These are phyloP conservation scores for Chesias legatella DNA, from an alignment of 2,888 invertebrate species.

Conservation along the genomic window DNA sequence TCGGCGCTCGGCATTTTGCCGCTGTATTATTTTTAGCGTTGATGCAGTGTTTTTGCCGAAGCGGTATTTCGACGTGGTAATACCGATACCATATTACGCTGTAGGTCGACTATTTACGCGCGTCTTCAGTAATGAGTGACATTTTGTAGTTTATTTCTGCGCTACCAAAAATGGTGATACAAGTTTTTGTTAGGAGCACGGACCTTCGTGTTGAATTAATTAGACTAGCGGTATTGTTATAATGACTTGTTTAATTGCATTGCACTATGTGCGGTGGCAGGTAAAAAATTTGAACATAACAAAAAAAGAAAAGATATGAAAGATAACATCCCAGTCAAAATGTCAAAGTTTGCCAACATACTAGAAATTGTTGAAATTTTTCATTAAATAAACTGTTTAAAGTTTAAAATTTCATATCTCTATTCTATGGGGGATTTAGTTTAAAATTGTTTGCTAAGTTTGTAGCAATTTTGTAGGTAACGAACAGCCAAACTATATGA, in stretches of 20 bases:
- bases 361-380: no score
- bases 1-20: slow-evolving; percentile 21
- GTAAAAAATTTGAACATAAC: no score
- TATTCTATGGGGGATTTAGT: no score
- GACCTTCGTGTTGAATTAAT: slow-evolving; percentile 16
- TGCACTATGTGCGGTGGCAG: slow-evolving; percentile 2
- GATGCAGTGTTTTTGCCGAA: slow-evolving; percentile 67
- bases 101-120: slow-evolving; percentile 17
- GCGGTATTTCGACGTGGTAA: slow-evolving; percentile 35
- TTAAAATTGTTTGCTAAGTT: no score
- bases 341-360: no score
- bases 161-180: slow-evolving; percentile 17
- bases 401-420: no score
- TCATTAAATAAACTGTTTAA: no score
- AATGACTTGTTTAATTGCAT: slow-evolving; percentile 4
- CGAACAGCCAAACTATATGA: no score
- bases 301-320: no score
- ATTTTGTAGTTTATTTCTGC: slow-evolving; percentile 19
- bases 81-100: background rate
- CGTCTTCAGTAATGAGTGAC: slow-evolving; percentile 27
- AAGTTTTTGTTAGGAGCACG: slow-evolving; percentile 16
- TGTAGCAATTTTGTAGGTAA: no score
- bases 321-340: no score
- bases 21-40: slow-evolving; percentile 73
- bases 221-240: slow-evolving; percentile 11